phyloP scores from a whole-genome alignment of 1,140 invertebrate genomes.

The Luehdorfia chinensis region DNA sequence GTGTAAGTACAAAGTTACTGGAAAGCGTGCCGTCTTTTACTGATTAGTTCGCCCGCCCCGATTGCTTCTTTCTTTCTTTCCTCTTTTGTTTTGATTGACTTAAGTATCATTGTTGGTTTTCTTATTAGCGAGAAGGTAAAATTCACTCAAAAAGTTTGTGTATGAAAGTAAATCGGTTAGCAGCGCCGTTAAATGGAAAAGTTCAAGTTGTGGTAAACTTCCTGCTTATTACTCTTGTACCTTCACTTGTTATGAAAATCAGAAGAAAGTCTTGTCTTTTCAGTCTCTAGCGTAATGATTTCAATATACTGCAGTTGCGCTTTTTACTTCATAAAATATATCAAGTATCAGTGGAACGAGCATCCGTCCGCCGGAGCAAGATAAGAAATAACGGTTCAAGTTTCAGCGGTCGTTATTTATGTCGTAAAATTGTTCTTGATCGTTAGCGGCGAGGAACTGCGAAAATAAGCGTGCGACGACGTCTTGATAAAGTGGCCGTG shows the following conservation, averaged over 20 bases:
- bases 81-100: conserved; percentile 9
- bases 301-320: conserved; percentile 6
- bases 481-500: conserved; percentile 44
- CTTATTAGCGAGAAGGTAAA: conserved; percentile 7
- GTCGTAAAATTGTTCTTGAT: conserved; percentile 35
- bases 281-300: conserved; percentile 7
- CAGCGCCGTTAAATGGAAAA: conserved; percentile 16
- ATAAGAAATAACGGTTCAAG: conserved; percentile 37
- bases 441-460: conserved; percentile 29
- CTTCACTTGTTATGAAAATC: not conserved
- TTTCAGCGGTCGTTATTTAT: conserved; percentile 37
- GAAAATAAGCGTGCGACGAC: conserved; percentile 36
- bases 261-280: not conserved
- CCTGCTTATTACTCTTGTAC: conserved; percentile 1
- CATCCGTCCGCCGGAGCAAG: conserved; percentile 25
- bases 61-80: conserved; percentile 35
- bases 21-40: conserved; percentile 27
- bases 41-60: conserved; percentile 39
- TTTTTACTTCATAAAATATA: conserved; percentile 18
- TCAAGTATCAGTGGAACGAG: conserved; percentile 22
- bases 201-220: conserved; percentile 8
- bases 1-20: conserved; percentile 40
- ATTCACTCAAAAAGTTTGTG: conserved; percentile 4
- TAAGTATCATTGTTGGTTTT: conserved; percentile 9
- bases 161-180: conserved; percentile 12